phyloP scores from a whole-genome alignment of 2,888 invertebrate genomes.

The Thereva unica region DNA sequence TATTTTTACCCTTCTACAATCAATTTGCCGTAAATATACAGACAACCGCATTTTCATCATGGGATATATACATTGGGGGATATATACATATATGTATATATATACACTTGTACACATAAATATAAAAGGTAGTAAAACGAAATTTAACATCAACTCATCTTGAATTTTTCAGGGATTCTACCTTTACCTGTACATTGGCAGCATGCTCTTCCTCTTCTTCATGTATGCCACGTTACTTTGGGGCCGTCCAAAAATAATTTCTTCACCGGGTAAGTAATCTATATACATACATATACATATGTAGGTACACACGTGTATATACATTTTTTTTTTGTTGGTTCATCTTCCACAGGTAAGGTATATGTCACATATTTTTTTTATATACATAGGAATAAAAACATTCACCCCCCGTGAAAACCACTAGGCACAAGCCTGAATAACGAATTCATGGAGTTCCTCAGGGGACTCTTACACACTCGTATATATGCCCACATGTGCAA shows the following conservation, averaged over 20 bases:
- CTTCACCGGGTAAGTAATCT: slow-evolving; percentile 62
- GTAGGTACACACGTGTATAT: neutral
- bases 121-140: slow-evolving; percentile 7
- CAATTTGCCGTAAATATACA: no score
- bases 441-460: slow-evolving; percentile 23
- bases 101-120: slow-evolving; percentile 18
- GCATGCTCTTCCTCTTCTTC: slow-evolving; percentile 81
- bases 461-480: slow-evolving; percentile 11
- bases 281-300: neutral
- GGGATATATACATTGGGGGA: neutral
- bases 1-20: no score
- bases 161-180: slow-evolving; percentile 71
- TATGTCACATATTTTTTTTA: neutral
- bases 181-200: slow-evolving; percentile 83
- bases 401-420: slow-evolving; percentile 2
- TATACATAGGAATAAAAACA: slow-evolving; percentile 2
- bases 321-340: slow-evolving; percentile 13
- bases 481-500: slow-evolving; percentile 22
- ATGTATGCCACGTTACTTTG: slow-evolving; percentile 80
- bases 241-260: slow-evolving; percentile 64
- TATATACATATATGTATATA: no score
- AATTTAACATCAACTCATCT: slow-evolving; percentile 34
- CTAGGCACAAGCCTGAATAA: slow-evolving; percentile 4
- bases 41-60: no score
- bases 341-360: neutral